Evolutionary conservation across 1,140 invertebrate genomes (phyloP).

Genomic region (Drepana arcuata): DNA sequence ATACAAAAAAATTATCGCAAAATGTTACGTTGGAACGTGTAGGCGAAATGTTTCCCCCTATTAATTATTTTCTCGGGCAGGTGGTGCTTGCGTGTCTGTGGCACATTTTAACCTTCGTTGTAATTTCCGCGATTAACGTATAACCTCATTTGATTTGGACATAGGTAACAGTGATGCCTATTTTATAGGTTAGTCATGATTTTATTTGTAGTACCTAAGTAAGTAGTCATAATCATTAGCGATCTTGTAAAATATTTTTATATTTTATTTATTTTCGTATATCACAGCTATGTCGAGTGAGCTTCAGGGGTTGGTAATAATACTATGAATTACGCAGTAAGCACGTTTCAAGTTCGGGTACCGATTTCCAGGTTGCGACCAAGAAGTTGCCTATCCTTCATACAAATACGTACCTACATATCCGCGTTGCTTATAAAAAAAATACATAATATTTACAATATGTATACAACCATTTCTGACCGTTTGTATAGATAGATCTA

Average conservation of each 20-base stretch:
- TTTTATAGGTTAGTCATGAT: slow-evolving; percentile 15
- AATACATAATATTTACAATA: too few species aligned
- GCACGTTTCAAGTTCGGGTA: too few species aligned
- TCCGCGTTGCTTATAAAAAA: too few species aligned
- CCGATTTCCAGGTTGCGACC: too few species aligned
- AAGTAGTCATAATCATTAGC: not conserved
- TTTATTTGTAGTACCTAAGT: not conserved
- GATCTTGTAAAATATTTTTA: not conserved
- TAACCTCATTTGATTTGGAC: slow-evolving; percentile 25
- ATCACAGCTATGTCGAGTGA: not conserved
- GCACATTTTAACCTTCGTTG: slow-evolving; percentile 34
- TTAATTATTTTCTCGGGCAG: slow-evolving; percentile 22
- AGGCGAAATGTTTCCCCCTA: slow-evolving; percentile 14
- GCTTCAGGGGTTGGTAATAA: not conserved
- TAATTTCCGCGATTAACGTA: slow-evolving; percentile 41
- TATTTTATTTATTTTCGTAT: too few species aligned
- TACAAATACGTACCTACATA: too few species aligned
- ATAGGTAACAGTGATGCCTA: too few species aligned
- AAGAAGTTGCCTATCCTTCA: too few species aligned
- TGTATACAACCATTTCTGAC: not conserved
- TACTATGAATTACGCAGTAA: too few species aligned
- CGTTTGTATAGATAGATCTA: not conserved
- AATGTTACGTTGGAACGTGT: too few species aligned
- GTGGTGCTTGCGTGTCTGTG: slow-evolving; percentile 29
- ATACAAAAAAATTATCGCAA: too few species aligned